Conservation (phyloP, 1,140 invertebrate genomes). For the Psilanteris sp. region DNA sequence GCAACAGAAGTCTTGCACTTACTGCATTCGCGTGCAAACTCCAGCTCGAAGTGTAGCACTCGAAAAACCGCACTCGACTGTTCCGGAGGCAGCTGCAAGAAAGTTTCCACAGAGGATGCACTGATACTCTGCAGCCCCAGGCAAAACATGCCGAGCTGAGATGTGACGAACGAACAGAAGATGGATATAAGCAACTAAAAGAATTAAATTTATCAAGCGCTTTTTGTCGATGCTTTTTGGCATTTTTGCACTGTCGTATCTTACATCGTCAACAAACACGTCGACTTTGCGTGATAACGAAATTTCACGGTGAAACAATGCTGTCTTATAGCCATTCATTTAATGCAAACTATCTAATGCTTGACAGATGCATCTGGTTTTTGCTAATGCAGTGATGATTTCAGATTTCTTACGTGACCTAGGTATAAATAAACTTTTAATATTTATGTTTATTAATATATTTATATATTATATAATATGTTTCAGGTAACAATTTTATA, state of each 20-base stretch:
- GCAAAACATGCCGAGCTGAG: slow-evolving; percentile 49
- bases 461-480: no score
- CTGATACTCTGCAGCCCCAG: slow-evolving; percentile 56
- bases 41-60: slow-evolving; percentile 43
- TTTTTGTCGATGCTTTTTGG: slow-evolving; percentile 13
- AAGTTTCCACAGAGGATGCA: slow-evolving; percentile 58
- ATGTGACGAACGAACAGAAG: slow-evolving; percentile 57
- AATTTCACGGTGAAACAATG: slow-evolving; percentile 8
- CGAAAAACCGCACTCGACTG: slow-evolving; percentile 63
- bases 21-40: slow-evolving; percentile 57
- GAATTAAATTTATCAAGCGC: slow-evolving; percentile 60
- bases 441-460: no score
- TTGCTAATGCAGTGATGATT: no score
- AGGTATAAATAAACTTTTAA: no score
- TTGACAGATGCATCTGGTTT: no score
- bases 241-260: slow-evolving; percentile 14
- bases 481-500: no score
- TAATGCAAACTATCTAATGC: slow-evolving; percentile 1
- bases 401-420: no score
- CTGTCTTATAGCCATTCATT: background rate
- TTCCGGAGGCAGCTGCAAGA: slow-evolving; percentile 57
- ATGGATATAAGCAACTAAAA: slow-evolving; percentile 58
- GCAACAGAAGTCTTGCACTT: slow-evolving; percentile 61
- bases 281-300: slow-evolving; percentile 22
- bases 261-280: slow-evolving; percentile 36